Evolutionary conservation across 2,797 vertebrate species (phyloP), one percentile per base, ranked within the genome.

Genomic region (Odontamblyopus lacepedii): DNA sequence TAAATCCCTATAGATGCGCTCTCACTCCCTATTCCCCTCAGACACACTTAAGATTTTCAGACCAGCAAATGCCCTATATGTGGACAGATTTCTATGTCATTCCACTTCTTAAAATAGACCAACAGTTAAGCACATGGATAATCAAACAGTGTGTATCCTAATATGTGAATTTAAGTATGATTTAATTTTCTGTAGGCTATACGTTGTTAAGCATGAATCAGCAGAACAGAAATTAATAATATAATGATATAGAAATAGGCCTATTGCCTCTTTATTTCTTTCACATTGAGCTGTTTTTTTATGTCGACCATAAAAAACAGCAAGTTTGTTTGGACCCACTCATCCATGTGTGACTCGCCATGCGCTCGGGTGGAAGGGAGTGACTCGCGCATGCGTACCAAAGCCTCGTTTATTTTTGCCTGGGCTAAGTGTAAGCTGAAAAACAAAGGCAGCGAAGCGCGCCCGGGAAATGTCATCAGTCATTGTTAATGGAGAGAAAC

Each of bases 371-470:
- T 69, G 59, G 81, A 75, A 83, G 83, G 83, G 87, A 88, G 80
- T 79, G 76, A 76, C 73, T 71, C 51, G 59, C 94, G 92, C 94
- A 94, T 94, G 94, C 93, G 94, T 62, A 83, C 56, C 71, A 35
- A 15, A 30, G 66, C 76, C 50, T 55, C 65, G 65, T 53, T 23
- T 41, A 71, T 78, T 71, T 51, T 63, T 78, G 73, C 77, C 79
- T 75, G 74, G 64, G 71, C 30, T 77, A 86, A 92, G 87, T 90
- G 91, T 82, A 79, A 87, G 85, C 78, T 88, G 84, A 79, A 90
- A 92, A 93, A 92, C 86, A 92, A 93, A 91, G 86, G 80, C 87
- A 76, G 82, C 8, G 83, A 84, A 64, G 67, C 67, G 78, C 77
- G 72, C 18, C 64, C 69, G 78, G 78, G 77, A 81, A 84, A 84